A percentile compares a stretch with the other conserved stretches of the same genome.
Evolutionary conservation across 2,888 invertebrate species (phyloP).

Genomic region (Heliconius ismenius): DNA sequence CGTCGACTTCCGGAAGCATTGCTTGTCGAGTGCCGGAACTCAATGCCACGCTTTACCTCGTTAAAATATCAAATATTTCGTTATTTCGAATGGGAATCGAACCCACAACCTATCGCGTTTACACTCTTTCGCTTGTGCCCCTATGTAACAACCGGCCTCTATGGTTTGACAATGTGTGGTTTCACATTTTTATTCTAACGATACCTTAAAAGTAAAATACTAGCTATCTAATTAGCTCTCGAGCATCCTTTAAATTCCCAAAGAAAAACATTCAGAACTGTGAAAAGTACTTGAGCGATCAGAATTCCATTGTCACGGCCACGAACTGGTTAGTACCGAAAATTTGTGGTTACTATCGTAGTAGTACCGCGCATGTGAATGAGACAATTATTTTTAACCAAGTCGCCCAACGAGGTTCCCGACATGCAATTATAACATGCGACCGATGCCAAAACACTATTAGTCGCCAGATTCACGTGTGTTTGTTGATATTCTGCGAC

Average conservation of each 20-base stretch:
- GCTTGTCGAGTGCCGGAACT: no score
- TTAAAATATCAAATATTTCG: no score
- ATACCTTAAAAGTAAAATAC: not conserved
- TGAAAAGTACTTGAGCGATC: conserved; percentile 44
- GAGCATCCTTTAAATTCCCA: not conserved
- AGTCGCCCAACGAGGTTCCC: conserved; percentile 55
- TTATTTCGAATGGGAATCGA: no score
- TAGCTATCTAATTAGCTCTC: not conserved
- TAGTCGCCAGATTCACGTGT: conserved; percentile 49
- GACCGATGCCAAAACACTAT: conserved; percentile 67
- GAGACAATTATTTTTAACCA: conserved; percentile 78
- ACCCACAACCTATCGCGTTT: no score
- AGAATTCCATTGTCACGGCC: conserved; percentile 67
- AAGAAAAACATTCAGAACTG: conserved; percentile 28
- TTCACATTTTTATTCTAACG: not conserved
- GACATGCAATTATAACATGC: conserved; percentile 49
- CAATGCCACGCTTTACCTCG: no score
- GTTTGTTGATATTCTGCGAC: conserved; percentile 46
- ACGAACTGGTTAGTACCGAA: conserved; percentile 72
- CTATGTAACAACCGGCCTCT: no score
- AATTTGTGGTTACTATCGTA: conserved; percentile 77
- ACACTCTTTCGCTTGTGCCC: no score
- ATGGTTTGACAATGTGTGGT: not conserved
- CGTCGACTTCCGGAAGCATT: no score
- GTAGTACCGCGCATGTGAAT: conserved; percentile 71